These are phyloP conservation scores for Atractosteus spatula DNA, from an alignment of 2,113 vertebrate species.

Conservation along the genomic window DNA sequence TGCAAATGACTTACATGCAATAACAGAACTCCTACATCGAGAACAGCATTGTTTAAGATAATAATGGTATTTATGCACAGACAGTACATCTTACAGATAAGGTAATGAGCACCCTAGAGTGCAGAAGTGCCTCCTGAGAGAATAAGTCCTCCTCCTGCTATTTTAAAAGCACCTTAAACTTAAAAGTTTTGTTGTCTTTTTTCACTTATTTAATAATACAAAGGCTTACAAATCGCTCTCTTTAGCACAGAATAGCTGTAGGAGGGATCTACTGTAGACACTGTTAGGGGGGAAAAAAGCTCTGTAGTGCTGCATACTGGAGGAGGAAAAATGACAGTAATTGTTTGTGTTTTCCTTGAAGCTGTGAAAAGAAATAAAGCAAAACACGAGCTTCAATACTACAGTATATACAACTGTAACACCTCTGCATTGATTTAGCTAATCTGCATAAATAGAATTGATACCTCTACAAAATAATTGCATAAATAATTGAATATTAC, in stretches of 20 bases:
- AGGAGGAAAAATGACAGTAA: no score
- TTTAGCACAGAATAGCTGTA: slow-evolving; percentile 34
- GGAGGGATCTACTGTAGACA: slow-evolving; percentile 33
- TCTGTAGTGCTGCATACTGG: not conserved
- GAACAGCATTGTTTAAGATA: slow-evolving; percentile 39
- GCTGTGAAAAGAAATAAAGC: no score
- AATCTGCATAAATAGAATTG: no score
- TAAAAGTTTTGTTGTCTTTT: slow-evolving; percentile 22
- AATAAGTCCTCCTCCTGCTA: slow-evolving; percentile 25
- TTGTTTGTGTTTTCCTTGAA: no score
- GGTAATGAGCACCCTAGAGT: slow-evolving; percentile 31
- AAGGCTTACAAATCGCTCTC: slow-evolving; percentile 46
- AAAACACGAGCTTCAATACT: no score
- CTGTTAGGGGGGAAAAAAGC: slow-evolving; percentile 11
- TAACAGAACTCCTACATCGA: not conserved
- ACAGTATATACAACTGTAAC: no score
- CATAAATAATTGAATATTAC: no score
- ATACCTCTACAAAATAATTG: no score
- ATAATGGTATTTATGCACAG: slow-evolving; percentile 45
- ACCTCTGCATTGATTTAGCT: no score
- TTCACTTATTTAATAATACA: slow-evolving; percentile 42
- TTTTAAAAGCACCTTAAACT: slow-evolving; percentile 29
- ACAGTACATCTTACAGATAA: slow-evolving; percentile 33
- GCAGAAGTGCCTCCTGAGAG: slow-evolving; percentile 21
- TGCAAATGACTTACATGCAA: slow-evolving; percentile 9